Evolutionary conservation across 2,888 invertebrate species (phyloP), one percentile per base, ranked within the genome.

Genomic region (Drosophila yooni): DNA sequence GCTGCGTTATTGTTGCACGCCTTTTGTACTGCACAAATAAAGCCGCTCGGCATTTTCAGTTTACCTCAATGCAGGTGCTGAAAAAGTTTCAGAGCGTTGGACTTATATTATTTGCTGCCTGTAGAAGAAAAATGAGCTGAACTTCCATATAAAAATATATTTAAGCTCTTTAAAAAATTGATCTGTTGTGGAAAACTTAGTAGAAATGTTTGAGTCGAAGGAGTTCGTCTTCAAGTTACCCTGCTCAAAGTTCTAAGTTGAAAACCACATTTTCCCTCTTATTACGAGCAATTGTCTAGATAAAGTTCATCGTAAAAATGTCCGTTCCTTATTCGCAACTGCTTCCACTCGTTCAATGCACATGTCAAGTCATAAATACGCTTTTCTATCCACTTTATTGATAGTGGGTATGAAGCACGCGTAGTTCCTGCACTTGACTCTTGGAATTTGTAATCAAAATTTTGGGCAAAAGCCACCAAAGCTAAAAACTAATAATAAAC

Each of bases 401-500:
- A 4, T 11, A n/a, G 11, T 31, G 50, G 11, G 25, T 31, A 40
- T 34, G 31, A 67, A 27, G 10, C 1, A 46, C 48, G 54, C 53
- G 67, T 71, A 75, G 70, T 79, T 82, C 58, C 74, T 53, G 57
- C 79, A 64, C 66, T 79, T 62, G 61, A 38, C 54, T 69, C 67
- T 64, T 61, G 85, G 85, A 85, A 85, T 85, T 85, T 88, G 85
- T 83, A 85, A 85, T 85, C 85, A 88, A 85, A 85, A 84, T 73
- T 83, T 70, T 66, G 79, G 79, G 71, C 66, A 76, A 81, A 83
- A 88, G 81, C 85, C 89, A 81, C 59, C 73, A 71, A 83, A 68
- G 73, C 76, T 72, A 67, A 82, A 85, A 85, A 88, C 89, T 85
- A 85, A 85, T 85, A 85, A 85, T 87, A 88, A 85, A 83, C 85